Base-by-base conservation (phyloP, 64 coral and sea anemone species). In the Acropora tenuis region DNA sequence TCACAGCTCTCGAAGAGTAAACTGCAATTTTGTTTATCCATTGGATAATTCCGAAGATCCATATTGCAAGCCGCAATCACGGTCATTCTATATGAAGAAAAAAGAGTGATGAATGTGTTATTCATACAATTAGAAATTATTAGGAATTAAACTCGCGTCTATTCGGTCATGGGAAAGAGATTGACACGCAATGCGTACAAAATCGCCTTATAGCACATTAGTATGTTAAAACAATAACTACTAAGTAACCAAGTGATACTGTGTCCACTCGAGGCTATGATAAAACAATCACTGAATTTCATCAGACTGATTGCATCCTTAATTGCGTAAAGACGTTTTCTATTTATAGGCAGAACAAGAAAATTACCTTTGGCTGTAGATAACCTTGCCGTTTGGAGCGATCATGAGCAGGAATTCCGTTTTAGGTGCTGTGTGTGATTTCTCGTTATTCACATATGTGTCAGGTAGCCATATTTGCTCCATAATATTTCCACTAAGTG, bases 1-100 rank as follows among this genome's bases (percentile, higher is more conserved):
- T 91, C 74, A 97, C 95, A 97, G 43, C 95, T 97, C 93, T 97
- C 95, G 73, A 97, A 97, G 6, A 68, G 48, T 4, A 97, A 78
- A 53, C 83, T 80, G 55, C 95, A 97, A 47, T 74, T 90, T 69
- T 97, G 95, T 19, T 89, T 94, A 74, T 97, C 95, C 95, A 97
- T 97, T 6, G 95, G 95, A 65, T 91, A 97, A 50, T 97, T 97
- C 11, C 88, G 88, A 16, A 97, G 88, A 75, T 97, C 88, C 95
- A 97, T 97, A 61, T 93, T 97, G 47, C 95, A 97, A 10, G 95
- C 80, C 11, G 95, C 95, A 1, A 94, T 65, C 11, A 97, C 95
- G 30, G 92, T 94, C 78, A 97, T 82, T 89, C 95, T 97, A 82
- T 12, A 74, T 48, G 1, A 12, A 82, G 80, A 61, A 55, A 9